These are phyloP conservation scores for Bothrops alternatus DNA, from an alignment of 2,797 vertebrate species.

Conservation along the genomic window DNA sequence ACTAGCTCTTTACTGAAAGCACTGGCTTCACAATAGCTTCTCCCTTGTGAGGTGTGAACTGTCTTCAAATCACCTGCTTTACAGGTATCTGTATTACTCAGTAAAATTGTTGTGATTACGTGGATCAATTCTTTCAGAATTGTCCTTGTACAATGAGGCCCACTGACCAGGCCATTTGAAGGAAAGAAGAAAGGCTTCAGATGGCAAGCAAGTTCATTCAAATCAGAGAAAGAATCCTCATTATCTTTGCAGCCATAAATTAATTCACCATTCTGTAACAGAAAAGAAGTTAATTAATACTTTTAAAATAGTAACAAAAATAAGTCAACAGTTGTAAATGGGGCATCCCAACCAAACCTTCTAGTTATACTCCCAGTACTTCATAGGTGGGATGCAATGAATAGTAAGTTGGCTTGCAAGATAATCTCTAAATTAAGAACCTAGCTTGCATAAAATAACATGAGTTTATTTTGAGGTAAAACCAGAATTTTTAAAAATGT, in stretches of 20 bases:
- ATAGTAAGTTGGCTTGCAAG: not conserved
- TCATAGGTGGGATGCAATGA: not conserved
- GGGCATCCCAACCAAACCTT: not conserved
- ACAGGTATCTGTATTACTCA: conserved; percentile 79
- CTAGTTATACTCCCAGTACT: not conserved
- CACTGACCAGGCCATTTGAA: conserved; percentile 78
- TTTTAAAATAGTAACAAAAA: not conserved
- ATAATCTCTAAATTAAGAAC: not conserved
- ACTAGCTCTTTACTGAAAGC: conserved; percentile 80
- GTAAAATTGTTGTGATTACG: conserved; percentile 82
- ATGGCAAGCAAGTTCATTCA: conserved; percentile 83
- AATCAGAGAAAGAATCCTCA: conserved; percentile 80
- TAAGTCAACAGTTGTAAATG: not conserved
- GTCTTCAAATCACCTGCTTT: conserved; percentile 70
- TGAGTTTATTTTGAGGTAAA: not conserved
- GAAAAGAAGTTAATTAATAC: not conserved
- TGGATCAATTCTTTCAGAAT: conserved; percentile 89
- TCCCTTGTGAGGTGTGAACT: conserved; percentile 71
- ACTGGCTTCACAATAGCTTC: conserved; percentile 88
- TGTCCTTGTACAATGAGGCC: conserved; percentile 79
- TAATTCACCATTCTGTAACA: conserved; percentile 85
- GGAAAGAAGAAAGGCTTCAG: conserved; percentile 90
- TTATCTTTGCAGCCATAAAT: conserved; percentile 91
- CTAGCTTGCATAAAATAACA: not conserved
- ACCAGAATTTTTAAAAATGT: not conserved